Evolutionary conservation across 2,797 vertebrate species (phyloP).

Genomic region (Jordanella pulchra): DNA sequence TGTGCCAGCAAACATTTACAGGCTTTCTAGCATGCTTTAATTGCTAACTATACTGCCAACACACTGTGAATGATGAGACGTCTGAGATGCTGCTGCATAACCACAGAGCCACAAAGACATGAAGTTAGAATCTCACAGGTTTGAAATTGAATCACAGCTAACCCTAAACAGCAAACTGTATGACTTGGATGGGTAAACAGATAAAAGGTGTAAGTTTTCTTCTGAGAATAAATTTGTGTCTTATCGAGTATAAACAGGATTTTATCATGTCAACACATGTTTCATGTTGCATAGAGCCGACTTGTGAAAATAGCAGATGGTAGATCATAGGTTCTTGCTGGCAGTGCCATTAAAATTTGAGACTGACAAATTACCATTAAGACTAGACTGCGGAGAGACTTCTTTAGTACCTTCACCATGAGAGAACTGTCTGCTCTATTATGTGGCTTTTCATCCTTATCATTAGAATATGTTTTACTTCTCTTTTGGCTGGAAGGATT

Average conservation of each 20-base stretch:
- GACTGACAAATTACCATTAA: constrained; percentile 58
- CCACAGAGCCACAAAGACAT: constrained; percentile 50
- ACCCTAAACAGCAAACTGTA: constrained; percentile 42
- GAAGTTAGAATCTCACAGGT: constrained; percentile 46
- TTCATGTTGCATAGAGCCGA: constrained; percentile 47
- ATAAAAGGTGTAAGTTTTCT: background rate
- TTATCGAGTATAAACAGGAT: constrained; percentile 56
- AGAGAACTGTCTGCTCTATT: constrained; percentile 39
- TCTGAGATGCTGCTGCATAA: constrained; percentile 48
- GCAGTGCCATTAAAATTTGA: constrained; percentile 60
- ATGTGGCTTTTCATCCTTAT: constrained; percentile 65
- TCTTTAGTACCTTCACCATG: constrained; percentile 29
- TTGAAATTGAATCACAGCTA: constrained; percentile 46
- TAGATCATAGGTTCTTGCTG: constrained; percentile 59
- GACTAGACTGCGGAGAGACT: constrained; percentile 50
- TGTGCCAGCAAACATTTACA: constrained; percentile 69
- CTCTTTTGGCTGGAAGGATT: constrained; percentile 24
- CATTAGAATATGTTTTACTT: constrained; percentile 56
- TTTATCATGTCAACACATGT: constrained; percentile 78
- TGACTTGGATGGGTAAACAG: constrained; percentile 24
- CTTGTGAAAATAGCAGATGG: constrained; percentile 70
- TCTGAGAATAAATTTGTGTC: constrained; percentile 22
- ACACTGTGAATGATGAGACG: constrained; percentile 58
- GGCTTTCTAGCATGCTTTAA: constrained; percentile 65
- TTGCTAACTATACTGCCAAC: constrained; percentile 69